Percentiles rank a stretch among this genome's conserved stretches.
Conservation (phyloP, 92 coral and sea anemone species). For the Epizoanthus fatuus region DNA sequence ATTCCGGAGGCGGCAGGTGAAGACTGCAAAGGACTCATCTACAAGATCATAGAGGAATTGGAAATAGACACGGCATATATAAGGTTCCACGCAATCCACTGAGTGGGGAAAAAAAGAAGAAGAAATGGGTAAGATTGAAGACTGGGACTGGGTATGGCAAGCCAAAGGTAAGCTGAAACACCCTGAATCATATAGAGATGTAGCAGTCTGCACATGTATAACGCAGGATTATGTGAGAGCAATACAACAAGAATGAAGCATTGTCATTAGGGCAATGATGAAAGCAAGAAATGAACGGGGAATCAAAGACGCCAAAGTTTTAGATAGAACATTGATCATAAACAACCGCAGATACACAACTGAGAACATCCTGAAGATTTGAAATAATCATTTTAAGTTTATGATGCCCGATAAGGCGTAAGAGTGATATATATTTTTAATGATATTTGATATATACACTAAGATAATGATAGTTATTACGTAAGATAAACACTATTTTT, state of each 20-base stretch:
- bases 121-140: not conserved
- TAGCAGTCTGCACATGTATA: too few relatives aligned
- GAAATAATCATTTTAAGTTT: not conserved
- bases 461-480: too few relatives aligned
- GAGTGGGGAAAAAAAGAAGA: slow-evolving; percentile 12
- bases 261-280: slow-evolving; percentile 17
- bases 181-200: too few relatives aligned
- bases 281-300: not conserved
- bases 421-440: not conserved
- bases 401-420: not conserved
- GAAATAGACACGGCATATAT: slow-evolving; percentile 17
- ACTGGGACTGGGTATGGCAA: not conserved
- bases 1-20: slow-evolving; percentile 1
- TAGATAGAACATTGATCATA: not conserved
- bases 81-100: slow-evolving; percentile 1
- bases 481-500: not conserved
- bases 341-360: not conserved
- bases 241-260: not conserved
- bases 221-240: not conserved
- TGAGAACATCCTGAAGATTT: slow-evolving; percentile 4
- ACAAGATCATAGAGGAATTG: slow-evolving; percentile 1
- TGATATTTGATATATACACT: not conserved
- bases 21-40: slow-evolving; percentile 5
- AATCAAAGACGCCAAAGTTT: not conserved
- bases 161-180: not conserved